A percentile compares a stretch with the other conserved stretches of the same genome.
Evolutionary conservation across 2,113 vertebrate genomes (phyloP).

Genomic region (Haemorhous mexicanus): DNA sequence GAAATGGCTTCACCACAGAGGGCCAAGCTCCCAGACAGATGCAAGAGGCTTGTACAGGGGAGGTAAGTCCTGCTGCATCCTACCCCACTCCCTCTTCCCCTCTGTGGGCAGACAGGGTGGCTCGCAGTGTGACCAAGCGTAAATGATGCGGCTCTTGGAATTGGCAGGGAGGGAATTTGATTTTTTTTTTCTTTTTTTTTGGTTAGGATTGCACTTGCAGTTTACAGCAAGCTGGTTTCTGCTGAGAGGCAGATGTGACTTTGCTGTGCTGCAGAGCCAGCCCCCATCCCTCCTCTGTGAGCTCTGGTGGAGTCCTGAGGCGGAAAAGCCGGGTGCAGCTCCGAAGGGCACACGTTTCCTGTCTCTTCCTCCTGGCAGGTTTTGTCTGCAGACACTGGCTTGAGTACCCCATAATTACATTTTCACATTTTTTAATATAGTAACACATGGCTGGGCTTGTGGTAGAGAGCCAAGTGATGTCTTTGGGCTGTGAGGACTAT

Average conservation of each 20-base stretch:
- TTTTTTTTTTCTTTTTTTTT: background rate
- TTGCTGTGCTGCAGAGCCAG: background rate
- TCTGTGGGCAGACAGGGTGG: slow-evolving; percentile 55
- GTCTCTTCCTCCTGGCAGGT: slow-evolving; percentile 70
- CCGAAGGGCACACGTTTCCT: slow-evolving; percentile 58
- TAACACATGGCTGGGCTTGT: slow-evolving; percentile 77
- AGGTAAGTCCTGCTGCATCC: slow-evolving; percentile 40
- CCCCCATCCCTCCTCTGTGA: background rate
- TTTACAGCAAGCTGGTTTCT: background rate
- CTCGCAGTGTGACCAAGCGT: slow-evolving; percentile 37
- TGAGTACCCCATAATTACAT: slow-evolving; percentile 76
- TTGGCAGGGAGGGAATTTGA: background rate
- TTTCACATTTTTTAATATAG: slow-evolving; percentile 82
- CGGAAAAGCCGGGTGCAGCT: slow-evolving; percentile 19
- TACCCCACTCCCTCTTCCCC: slow-evolving; percentile 20
- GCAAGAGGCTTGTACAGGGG: slow-evolving; percentile 9
- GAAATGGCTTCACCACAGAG: background rate
- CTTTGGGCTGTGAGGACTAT: slow-evolving; percentile 67
- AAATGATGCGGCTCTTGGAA: slow-evolving; percentile 26
- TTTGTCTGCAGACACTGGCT: slow-evolving; percentile 76
- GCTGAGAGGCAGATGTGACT: background rate
- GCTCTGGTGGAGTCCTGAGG: slow-evolving; percentile 37
- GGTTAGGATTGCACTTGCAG: background rate
- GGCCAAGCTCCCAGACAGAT: background rate
- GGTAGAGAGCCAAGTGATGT: slow-evolving; percentile 72